phyloP scores from a whole-genome alignment of 2,113 vertebrate genomes.

The Lucifuga dentata region DNA sequence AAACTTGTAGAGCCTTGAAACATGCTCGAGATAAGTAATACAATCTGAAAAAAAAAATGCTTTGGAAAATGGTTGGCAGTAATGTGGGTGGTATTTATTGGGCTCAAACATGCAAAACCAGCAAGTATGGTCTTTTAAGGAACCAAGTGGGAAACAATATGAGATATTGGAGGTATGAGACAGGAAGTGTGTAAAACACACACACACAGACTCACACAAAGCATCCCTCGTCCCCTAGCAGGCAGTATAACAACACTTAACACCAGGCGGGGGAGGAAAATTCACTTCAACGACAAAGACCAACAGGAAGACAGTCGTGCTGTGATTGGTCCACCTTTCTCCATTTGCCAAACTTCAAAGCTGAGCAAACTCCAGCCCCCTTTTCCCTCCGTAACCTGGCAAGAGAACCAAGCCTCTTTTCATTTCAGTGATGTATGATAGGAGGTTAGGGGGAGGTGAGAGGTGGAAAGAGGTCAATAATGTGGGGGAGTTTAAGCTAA shows the following conservation, averaged over 20 bases:
- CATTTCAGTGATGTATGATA: slow-evolving; percentile 24
- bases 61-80: too few relatives aligned
- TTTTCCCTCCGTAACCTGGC: background rate
- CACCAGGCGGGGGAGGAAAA: slow-evolving; percentile 10
- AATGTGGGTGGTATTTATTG: too few relatives aligned
- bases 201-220: background rate
- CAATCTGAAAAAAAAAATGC: too few relatives aligned
- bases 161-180: background rate
- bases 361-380: background rate
- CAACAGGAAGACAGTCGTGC: background rate
- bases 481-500: background rate
- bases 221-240: slow-evolving; percentile 16
- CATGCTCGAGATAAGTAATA: too few relatives aligned
- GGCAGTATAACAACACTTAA: slow-evolving; percentile 13
- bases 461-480: background rate
- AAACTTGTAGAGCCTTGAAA: too few relatives aligned
- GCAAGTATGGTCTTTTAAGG: too few relatives aligned
- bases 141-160: slow-evolving; percentile 21
- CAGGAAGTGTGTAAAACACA: slow-evolving; percentile 26
- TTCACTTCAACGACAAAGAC: slow-evolving; percentile 31
- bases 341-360: slow-evolving; percentile 65
- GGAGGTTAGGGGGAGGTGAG: slow-evolving; percentile 1
- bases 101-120: too few relatives aligned
- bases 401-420: slow-evolving; percentile 15
- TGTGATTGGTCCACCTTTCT: slow-evolving; percentile 9